Conservation (phyloP, 1,140 invertebrate genomes). For the Planococcus citri region DNA sequence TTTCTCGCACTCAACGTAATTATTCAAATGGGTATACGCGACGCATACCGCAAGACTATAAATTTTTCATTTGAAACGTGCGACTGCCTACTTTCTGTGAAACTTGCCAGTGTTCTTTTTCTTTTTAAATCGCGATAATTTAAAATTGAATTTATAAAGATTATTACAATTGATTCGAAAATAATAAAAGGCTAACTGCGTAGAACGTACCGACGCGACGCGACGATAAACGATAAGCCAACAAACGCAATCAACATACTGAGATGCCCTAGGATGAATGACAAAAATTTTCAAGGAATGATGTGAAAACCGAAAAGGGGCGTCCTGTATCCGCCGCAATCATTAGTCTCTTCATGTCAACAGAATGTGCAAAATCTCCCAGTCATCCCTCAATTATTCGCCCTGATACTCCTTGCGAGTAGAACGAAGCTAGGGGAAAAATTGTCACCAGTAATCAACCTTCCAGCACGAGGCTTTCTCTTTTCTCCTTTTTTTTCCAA, state of each 20-base stretch:
- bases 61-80: too few species aligned
- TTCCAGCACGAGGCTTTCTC: background rate
- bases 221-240: background rate
- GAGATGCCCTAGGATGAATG: background rate
- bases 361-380: constrained; percentile 2
- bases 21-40: too few species aligned
- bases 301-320: constrained; percentile 1
- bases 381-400: background rate
- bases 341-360: constrained; percentile 6
- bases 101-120: too few species aligned
- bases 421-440: background rate
- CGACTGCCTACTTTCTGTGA: too few species aligned
- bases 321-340: background rate
- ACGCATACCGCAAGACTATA: too few species aligned
- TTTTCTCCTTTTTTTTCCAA: background rate
- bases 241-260: background rate
- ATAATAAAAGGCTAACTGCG: too few species aligned
- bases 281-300: constrained; percentile 1
- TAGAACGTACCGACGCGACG: too few species aligned
- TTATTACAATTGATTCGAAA: too few species aligned
- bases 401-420: background rate
- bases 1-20: too few species aligned
- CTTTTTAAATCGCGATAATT: too few species aligned
- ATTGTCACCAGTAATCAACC: constrained; percentile 6
- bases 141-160: too few species aligned